Percentiles rank a stretch among this genome's conserved stretches.
These are phyloP conservation scores for Ficedula albicollis DNA, from an alignment of 2,797 vertebrate species.

Conservation along the genomic window DNA sequence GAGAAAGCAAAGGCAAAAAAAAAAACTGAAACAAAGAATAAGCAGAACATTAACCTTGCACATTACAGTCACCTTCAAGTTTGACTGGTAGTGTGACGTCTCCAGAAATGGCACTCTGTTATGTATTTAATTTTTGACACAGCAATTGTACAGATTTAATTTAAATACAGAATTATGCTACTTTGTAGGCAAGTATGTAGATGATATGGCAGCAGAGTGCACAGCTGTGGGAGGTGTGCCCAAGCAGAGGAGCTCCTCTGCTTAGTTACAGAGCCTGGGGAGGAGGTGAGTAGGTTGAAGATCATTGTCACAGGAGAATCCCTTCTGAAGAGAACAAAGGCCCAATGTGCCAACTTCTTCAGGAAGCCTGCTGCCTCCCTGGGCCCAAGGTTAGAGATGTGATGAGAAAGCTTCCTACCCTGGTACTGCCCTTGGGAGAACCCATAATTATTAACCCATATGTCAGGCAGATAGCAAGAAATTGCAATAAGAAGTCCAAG, in stretches of 20 bases:
- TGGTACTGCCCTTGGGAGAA: not conserved
- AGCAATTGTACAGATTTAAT: not conserved
- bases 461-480: not conserved
- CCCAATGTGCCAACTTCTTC: not conserved
- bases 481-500: not conserved
- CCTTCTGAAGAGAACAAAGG: not conserved
- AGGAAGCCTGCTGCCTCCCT: not conserved
- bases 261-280: not conserved
- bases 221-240: not conserved
- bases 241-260: not conserved
- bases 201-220: not conserved
- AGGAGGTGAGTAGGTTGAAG: not conserved
- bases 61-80: not conserved
- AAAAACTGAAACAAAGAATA: not conserved
- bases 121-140: not conserved
- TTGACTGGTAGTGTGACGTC: not conserved
- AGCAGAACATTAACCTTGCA: not conserved
- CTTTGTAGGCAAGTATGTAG: not conserved
- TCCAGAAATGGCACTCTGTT: not conserved
- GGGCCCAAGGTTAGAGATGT: not conserved
- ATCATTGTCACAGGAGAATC: not conserved
- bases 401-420: not conserved
- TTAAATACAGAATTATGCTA: not conserved
- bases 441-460: not conserved
- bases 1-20: not conserved